Evolutionary conservation across 2,113 vertebrate genomes (phyloP).

Genomic region (Equus quagga): DNA sequence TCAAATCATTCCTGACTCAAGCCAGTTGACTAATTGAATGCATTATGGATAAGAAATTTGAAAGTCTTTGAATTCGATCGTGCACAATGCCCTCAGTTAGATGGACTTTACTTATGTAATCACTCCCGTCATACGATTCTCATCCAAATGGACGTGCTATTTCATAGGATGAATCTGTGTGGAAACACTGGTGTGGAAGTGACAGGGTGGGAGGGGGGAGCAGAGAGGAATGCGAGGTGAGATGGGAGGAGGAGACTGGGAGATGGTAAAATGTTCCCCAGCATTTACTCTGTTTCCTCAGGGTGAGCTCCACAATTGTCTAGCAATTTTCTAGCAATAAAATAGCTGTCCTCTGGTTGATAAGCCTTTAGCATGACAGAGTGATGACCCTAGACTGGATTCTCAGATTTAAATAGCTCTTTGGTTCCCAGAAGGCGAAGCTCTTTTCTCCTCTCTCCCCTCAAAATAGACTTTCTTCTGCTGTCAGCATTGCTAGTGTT

Average conservation of each 20-base stretch:
- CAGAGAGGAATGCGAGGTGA: neutral
- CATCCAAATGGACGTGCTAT: neutral
- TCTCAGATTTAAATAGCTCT: slow-evolving; percentile 54
- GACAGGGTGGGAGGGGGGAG: neutral
- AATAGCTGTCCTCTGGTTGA: slow-evolving; percentile 40
- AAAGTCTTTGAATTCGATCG: neutral
- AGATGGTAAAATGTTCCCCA: neutral
- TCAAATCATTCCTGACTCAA: neutral
- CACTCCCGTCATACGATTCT: neutral
- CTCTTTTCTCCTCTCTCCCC: neutral
- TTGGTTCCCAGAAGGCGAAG: neutral
- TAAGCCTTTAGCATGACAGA: slow-evolving; percentile 50
- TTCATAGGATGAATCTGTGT: neutral
- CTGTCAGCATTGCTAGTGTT: neutral
- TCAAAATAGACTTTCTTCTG: neutral
- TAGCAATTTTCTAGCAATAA: slow-evolving; percentile 57
- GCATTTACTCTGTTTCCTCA: neutral
- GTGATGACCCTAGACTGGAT: slow-evolving; percentile 30
- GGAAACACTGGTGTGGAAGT: neutral
- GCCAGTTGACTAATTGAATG: neutral
- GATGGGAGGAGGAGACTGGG: neutral
- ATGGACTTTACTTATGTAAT: neutral
- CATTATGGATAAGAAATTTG: neutral
- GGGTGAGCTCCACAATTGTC: neutral
- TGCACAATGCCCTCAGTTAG: neutral